phyloP scores from a whole-genome alignment of 2,797 vertebrate species.

The Chiroxiphia lanceolata region DNA sequence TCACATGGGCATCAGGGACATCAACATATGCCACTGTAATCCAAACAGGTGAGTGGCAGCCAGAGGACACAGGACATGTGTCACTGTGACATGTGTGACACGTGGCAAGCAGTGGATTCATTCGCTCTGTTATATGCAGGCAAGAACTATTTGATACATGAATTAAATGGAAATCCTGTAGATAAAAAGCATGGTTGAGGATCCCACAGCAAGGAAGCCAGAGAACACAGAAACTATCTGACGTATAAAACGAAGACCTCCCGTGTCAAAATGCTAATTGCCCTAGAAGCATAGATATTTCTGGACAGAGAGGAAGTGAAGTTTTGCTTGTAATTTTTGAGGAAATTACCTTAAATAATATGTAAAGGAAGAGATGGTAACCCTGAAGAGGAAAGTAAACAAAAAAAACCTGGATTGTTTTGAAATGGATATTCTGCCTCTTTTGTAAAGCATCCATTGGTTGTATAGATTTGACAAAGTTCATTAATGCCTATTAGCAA shows the following conservation, averaged over 20 bases:
- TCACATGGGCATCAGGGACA: not conserved
- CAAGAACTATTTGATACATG: not conserved
- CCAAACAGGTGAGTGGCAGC: not conserved
- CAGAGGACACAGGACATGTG: not conserved
- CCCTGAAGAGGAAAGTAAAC: not conserved
- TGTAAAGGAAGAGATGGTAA: not conserved
- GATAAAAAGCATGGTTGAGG: not conserved
- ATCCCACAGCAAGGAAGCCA: not conserved
- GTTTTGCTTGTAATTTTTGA: not conserved
- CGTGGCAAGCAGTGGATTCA: not conserved
- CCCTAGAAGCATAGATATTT: not conserved
- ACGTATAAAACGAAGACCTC: not conserved
- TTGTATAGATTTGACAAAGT: not conserved
- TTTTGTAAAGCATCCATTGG: not conserved
- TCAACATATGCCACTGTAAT: not conserved
- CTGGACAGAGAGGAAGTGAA: not conserved
- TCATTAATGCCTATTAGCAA: not conserved
- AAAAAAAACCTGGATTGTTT: not conserved
- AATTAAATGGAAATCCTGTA: not conserved
- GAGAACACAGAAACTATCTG: not conserved
- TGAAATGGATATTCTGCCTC: not conserved
- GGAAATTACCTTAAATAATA: not conserved
- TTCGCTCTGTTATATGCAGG: not conserved
- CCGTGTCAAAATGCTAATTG: not conserved
- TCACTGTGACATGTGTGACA: not conserved